Evolutionary conservation across 2,113 vertebrate species (phyloP), one percentile per base, ranked within the genome.

Genomic region (Hippocampus barbouri): DNA sequence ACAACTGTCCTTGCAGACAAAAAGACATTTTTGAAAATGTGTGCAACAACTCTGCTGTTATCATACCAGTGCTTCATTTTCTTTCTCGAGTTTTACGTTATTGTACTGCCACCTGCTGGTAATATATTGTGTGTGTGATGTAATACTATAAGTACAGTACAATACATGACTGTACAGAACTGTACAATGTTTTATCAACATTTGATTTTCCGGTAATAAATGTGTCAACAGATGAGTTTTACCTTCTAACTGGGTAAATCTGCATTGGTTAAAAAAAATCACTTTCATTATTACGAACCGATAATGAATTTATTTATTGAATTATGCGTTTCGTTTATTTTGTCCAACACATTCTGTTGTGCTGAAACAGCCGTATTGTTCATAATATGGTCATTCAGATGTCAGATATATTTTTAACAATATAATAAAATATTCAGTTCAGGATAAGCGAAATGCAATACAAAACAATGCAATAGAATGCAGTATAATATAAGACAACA

Each of bases 91-190:
- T 23, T 47, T 16, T 79, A 56, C 16, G 41, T 40, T 25, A 4
- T n/a, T 61, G 51, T 61, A 74, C 79, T 81, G 47, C 85, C 85
- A 69, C 74, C 87, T 87, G 45, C 72, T 82, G 89, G 69, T 56
- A 30, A 43, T 45, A 15, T 45, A 43, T 45, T 41, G 40, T 25
- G 40, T 40, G 61, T 61, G 15, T 47, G 45, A 47, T 0, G 9
- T 56, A 34, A 25, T 25, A 25, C 25, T 1, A 25, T 25, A 27
- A 25, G 14, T 57, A 57, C 57, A 60, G 4, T 15, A 27, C 12
- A 27, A 10, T 27, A 60, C 7, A 6, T 59, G 23, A 25, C 23
- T 25, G 25, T 25, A 25, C 25, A 25, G 23, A n/a, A n/a, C n/a
- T n/a, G n/a, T 5, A 12, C 10, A 2, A 27, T 14, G 5, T 59